Conservation (phyloP, 2,797 vertebrate genomes). For the Australoheros facetus region DNA sequence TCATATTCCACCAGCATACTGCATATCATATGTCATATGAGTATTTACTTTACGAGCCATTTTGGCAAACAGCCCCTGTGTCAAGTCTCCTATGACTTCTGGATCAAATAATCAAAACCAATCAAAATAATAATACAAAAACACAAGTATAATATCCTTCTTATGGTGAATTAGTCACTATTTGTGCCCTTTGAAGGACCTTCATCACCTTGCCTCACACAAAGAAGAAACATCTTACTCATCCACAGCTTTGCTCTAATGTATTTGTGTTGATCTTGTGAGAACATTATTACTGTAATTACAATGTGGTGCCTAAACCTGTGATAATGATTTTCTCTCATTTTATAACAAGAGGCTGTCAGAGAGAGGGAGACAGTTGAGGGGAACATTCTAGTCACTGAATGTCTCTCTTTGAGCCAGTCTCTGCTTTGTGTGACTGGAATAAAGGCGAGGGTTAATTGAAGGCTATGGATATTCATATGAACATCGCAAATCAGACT, state of each 20-base stretch:
- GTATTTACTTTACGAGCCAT: not conserved
- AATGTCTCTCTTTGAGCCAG: constrained; percentile 74
- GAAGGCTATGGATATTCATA: constrained; percentile 78
- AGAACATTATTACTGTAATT: constrained; percentile 69
- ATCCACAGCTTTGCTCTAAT: constrained; percentile 33
- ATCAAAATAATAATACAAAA: not conserved
- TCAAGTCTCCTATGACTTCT: not conserved
- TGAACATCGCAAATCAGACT: constrained; percentile 78
- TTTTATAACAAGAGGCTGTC: constrained; percentile 50
- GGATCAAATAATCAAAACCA: not conserved
- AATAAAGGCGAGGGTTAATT: constrained; percentile 79
- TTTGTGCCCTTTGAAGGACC: constrained; percentile 28
- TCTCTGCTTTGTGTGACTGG: constrained; percentile 71
- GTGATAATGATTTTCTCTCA: constrained; percentile 71
- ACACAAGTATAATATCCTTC: not conserved
- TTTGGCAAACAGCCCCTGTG: not conserved
- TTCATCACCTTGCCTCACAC: constrained; percentile 37
- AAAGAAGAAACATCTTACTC: constrained; percentile 51
- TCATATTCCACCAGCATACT: not conserved
- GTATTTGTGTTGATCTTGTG: constrained; percentile 54
- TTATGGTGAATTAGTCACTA: constrained; percentile 31
- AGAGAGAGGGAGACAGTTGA: constrained; percentile 18
- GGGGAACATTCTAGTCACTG: constrained; percentile 24
- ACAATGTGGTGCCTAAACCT: constrained; percentile 62
- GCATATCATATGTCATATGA: not conserved